Conservation (phyloP, 2,888 invertebrate species). For the Leptothorax acervorum region DNA sequence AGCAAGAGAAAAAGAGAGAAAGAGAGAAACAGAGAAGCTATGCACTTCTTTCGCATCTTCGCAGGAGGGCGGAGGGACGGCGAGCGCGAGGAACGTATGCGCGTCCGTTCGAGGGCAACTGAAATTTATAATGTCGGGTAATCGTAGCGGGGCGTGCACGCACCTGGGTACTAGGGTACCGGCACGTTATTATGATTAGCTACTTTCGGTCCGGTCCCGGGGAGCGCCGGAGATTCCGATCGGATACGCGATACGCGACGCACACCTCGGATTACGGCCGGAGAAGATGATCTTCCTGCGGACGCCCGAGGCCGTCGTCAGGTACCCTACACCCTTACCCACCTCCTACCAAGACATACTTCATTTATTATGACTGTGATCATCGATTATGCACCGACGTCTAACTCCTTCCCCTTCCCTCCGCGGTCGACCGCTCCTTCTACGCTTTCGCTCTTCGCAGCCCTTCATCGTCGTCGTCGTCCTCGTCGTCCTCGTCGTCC, state of each 20-base stretch:
- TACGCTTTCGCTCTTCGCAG: constrained; percentile 42
- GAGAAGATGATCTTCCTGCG: constrained; percentile 82
- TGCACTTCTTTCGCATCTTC: constrained; percentile 28
- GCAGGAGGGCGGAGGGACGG: constrained; percentile 20
- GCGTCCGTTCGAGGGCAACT: constrained; percentile 75
- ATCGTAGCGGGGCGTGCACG: constrained; percentile 81
- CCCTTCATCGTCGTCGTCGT: constrained; percentile 50
- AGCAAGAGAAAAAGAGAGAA: not conserved
- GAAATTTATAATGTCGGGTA: constrained; percentile 83
- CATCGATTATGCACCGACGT: constrained; percentile 85
- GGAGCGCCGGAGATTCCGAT: constrained; percentile 84
- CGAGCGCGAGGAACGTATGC: constrained; percentile 56
- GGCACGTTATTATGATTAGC: constrained; percentile 84
- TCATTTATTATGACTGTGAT: constrained; percentile 85
- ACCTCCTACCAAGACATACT: constrained; percentile 83
- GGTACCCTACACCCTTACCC: constrained; percentile 79
- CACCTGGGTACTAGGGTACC: constrained; percentile 81
- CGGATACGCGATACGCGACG: constrained; percentile 85
- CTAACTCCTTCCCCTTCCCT: constrained; percentile 65
- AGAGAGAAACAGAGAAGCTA: not conserved
- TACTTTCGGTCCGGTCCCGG: constrained; percentile 82
- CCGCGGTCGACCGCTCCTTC: constrained; percentile 47
- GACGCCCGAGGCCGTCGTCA: constrained; percentile 83
- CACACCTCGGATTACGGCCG: constrained; percentile 84
- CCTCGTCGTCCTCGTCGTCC: constrained; percentile 44